Conservation (phyloP, 2,888 invertebrate genomes). For the Apoda limacodes region DNA sequence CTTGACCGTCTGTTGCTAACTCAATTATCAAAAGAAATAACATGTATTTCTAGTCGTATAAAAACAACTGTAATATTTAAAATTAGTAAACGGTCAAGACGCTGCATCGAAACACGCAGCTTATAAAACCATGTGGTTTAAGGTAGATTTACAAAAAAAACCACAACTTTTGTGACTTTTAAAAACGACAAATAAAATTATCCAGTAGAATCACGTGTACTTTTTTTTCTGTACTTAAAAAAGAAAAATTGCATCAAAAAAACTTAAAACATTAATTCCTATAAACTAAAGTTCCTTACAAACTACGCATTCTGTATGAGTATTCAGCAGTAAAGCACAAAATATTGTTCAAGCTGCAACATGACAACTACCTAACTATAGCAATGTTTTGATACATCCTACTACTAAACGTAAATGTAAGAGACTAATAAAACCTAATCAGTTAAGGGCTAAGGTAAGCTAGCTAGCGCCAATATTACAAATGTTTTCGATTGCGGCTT, state of each 20-base stretch:
- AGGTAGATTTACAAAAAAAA: constrained; percentile 17
- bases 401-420: too few species aligned
- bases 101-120: constrained; percentile 29
- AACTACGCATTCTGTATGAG: constrained; percentile 65
- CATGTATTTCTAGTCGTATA: too few species aligned
- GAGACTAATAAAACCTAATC: too few species aligned
- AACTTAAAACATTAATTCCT: constrained; percentile 35
- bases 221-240: constrained; percentile 59
- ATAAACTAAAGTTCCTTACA: constrained; percentile 46
- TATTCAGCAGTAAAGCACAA: constrained; percentile 68
- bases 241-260: constrained; percentile 55
- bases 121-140: constrained; percentile 28
- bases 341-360: constrained; percentile 67
- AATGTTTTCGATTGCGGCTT: too few species aligned
- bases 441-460: too few species aligned
- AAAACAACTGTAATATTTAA: too few species aligned
- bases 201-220: constrained; percentile 64
- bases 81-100: too few species aligned
- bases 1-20: too few species aligned
- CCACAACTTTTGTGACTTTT: too few species aligned
- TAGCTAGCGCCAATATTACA: too few species aligned
- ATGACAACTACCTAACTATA: constrained; percentile 57
- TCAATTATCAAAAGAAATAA: too few species aligned
- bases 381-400: too few species aligned
- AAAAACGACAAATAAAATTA: constrained; percentile 49